Base-by-base conservation (phyloP, 2,888 invertebrate species). In the Flexamia atlantica region DNA sequence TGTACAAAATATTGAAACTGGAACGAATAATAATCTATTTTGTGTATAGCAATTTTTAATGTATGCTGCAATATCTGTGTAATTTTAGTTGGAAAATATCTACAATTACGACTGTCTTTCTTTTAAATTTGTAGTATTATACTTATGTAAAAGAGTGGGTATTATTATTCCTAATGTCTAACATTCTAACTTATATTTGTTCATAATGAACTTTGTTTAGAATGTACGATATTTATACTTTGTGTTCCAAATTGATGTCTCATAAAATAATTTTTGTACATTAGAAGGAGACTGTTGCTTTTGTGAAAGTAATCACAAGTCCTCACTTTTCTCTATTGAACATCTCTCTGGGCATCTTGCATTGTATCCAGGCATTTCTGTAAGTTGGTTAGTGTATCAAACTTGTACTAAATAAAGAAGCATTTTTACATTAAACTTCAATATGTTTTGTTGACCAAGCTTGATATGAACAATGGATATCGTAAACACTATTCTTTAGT, bases 81-180 rank as follows among this genome's bases (percentile, higher is more conserved):
- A 72, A 28, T 72, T 72, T 72, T 72, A 72, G 72, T 72, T 72
- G 28, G 28, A 20, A 2, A 36, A 32, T 23, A 50, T 76, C 74
- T 23, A 28, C 28, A 42, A 25, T 23, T 46, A 76, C 28, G 25
- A 76, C 36, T 76, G 72, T 76, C 74, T 76, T 76, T 76, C 74
- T 76, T 76, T 40, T 25, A 76, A 76, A 40, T 46, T 72, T 32
- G 25, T 76, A 76, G 74, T 76, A 76, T 76, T 76, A 70, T 70
- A 70, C 25, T 28, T 36, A 76, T 76, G 74, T 76, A 28, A 50
- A 50, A 76, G 74, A 76, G 74, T 76, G 17, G 74, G 74, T 76
- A 76, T 76, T 76, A 76, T 76, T 46, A 76, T 76, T 76, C 74
- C 74, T 76, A 46, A 46, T 28, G 28, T 76, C 46, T 14, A 64